A percentile compares a stretch with the other conserved stretches of the same genome.
Conservation (phyloP, 2,797 vertebrate genomes). For the Phataginus tetradactyla region DNA sequence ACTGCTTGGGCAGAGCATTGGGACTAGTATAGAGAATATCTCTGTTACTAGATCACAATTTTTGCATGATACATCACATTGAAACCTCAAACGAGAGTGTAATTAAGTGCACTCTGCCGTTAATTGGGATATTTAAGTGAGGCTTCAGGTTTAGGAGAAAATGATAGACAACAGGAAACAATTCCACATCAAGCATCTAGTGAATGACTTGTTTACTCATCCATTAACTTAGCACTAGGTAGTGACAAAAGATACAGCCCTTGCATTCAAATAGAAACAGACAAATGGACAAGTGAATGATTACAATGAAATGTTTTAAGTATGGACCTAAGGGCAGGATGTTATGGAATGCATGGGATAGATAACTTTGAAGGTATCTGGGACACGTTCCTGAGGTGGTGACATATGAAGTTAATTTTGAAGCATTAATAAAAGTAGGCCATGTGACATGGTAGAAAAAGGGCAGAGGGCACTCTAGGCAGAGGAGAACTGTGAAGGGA, state of each 20-base stretch:
- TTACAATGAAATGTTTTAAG: background rate
- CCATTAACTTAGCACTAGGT: background rate
- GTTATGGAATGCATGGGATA: background rate
- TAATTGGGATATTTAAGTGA: slow-evolving; percentile 26
- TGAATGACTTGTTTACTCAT: background rate
- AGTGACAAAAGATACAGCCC: background rate
- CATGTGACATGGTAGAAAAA: background rate
- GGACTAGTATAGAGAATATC: background rate
- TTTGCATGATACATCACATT: background rate
- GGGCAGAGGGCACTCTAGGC: background rate
- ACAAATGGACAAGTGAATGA: background rate
- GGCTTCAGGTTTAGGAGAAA: background rate
- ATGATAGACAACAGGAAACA: background rate
- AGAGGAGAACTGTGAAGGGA: background rate
- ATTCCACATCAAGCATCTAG: background rate
- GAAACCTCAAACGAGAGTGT: background rate
- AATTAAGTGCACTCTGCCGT: background rate
- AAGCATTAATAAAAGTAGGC: background rate
- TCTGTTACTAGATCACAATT: background rate
- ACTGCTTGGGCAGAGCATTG: background rate
- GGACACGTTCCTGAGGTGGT: background rate
- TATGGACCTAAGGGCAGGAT: background rate
- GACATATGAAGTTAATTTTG: background rate
- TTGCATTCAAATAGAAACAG: background rate
- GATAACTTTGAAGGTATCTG: background rate